These are phyloP conservation scores for Danionella cerebrum DNA, from an alignment of 2,113 vertebrate genomes.

Conservation along the genomic window DNA sequence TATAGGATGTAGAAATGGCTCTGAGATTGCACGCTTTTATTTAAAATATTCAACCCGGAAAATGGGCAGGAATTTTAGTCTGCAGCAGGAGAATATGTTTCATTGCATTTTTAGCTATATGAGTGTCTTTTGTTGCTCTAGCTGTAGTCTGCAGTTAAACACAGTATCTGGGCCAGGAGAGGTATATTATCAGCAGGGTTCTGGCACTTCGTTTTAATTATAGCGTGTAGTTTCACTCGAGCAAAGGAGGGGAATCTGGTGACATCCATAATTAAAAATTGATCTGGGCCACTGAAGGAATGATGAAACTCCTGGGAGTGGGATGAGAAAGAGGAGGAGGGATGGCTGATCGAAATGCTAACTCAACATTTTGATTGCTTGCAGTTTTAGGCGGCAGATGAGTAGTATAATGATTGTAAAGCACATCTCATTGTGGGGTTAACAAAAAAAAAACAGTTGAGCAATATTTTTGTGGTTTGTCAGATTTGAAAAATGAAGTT, in stretches of 20 bases:
- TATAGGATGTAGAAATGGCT: too few species aligned
- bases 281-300: conserved; percentile 46
- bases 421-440: background rate
- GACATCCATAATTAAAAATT: conserved; percentile 57
- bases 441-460: background rate
- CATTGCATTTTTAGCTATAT: conserved; percentile 11
- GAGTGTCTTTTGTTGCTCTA: background rate
- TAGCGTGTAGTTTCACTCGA: background rate
- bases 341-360: conserved; percentile 36
- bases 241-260: conserved; percentile 16
- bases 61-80: too few species aligned
- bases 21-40: too few species aligned
- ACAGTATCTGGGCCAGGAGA: background rate
- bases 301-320: conserved; percentile 49
- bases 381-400: background rate
- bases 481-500: too few species aligned
- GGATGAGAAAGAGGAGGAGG: conserved; percentile 40
- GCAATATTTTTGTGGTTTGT: background rate
- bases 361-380: conserved; percentile 28
- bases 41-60: too few species aligned
- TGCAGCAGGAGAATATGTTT: background rate
- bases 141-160: conserved; percentile 25
- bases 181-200: conserved; percentile 1
- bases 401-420: background rate
- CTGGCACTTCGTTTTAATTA: conserved; percentile 26